These are phyloP conservation scores for Hoplodrina blanda DNA, from an alignment of 2,888 invertebrate genomes.

Conservation along the genomic window DNA sequence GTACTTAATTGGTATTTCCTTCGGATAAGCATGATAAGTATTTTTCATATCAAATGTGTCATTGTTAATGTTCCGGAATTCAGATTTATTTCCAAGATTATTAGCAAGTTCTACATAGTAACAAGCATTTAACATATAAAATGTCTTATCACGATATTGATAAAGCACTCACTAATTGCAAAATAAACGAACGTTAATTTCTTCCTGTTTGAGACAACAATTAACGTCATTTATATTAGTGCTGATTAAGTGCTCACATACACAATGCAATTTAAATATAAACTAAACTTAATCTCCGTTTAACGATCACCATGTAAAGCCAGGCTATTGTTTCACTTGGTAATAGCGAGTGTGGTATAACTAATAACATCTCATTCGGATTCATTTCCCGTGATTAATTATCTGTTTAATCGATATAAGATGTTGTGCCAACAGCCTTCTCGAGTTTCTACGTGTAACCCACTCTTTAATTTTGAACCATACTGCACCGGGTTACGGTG, in stretches of 20 bases:
- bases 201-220: constrained; percentile 39
- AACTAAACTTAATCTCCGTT: constrained; percentile 35
- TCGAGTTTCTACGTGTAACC: constrained; percentile 72
- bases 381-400: constrained; percentile 91
- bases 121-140: constrained; percentile 60
- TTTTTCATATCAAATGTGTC: constrained; percentile 42
- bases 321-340: constrained; percentile 88
- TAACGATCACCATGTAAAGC: constrained; percentile 76
- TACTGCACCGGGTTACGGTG: constrained; percentile 57
- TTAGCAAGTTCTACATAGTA: constrained; percentile 25
- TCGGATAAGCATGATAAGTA: constrained; percentile 22
- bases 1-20: constrained; percentile 10
- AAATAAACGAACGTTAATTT: constrained; percentile 41
- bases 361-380: constrained; percentile 91
- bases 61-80: constrained; percentile 30
- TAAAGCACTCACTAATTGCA: constrained; percentile 50
- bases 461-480: constrained; percentile 45
- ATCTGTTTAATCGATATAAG: constrained; percentile 91
- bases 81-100: constrained; percentile 35
- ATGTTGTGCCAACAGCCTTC: constrained; percentile 90
- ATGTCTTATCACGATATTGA: constrained; percentile 44
- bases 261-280: constrained; percentile 26
- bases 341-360: constrained; percentile 89
- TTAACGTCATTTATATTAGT: constrained; percentile 25
- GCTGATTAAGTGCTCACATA: constrained; percentile 22